These are phyloP conservation scores for Perca flavescens DNA, from an alignment of 2,113 vertebrate genomes.

Conservation along the genomic window DNA sequence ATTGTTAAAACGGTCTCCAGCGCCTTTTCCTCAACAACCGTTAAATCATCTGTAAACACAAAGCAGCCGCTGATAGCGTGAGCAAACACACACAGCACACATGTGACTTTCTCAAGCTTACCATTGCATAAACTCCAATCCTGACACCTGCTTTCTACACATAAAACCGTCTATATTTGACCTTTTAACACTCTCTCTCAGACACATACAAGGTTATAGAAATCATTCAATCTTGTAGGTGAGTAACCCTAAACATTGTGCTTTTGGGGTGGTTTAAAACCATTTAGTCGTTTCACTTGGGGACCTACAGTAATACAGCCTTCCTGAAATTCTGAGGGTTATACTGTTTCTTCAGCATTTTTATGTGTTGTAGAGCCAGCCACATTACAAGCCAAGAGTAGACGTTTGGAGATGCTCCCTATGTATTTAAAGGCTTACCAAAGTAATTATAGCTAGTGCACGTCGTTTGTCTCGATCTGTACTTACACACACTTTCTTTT, in stretches of 20 bases:
- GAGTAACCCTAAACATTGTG: background rate
- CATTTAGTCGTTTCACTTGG: conserved; percentile 9
- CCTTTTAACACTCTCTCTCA: background rate
- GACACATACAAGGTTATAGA: background rate
- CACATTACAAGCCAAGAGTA: conserved; percentile 63
- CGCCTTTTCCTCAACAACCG: conserved; percentile 60
- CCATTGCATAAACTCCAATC: conserved; percentile 2
- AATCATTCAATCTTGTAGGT: background rate
- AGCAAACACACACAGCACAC: conserved; percentile 62
- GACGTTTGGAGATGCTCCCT: conserved; percentile 47
- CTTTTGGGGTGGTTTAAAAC: conserved; percentile 27
- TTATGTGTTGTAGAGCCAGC: conserved; percentile 54
- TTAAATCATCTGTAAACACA: conserved; percentile 75
- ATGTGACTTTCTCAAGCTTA: conserved; percentile 52
- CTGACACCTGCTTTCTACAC: conserved; percentile 29
- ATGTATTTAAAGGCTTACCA: conserved; percentile 76
- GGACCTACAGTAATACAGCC: background rate
- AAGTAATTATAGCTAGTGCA: conserved; percentile 53
- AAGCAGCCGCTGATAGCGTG: conserved; percentile 59
- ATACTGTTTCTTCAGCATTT: conserved; percentile 26
- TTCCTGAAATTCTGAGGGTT: conserved; percentile 35
- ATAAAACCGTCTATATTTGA: background rate
- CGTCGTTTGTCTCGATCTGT: conserved; percentile 46
- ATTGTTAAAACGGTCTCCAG: conserved; percentile 26
- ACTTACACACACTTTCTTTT: conserved; percentile 3